Base-by-base conservation (phyloP, 1,140 invertebrate species). In the Macrosteles quadrilineatus region DNA sequence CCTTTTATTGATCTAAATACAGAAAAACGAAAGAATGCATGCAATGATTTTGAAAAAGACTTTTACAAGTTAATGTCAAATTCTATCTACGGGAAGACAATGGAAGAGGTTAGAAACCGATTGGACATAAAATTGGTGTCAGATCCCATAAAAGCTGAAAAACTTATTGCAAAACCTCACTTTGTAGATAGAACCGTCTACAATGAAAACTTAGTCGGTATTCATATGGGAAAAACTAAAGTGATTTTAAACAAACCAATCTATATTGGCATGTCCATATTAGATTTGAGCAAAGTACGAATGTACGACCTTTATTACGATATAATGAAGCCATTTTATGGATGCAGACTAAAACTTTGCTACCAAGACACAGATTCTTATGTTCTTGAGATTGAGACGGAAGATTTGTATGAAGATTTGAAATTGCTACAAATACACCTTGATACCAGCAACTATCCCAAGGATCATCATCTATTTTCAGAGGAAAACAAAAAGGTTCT, bases 31-130 rank as follows among this genome's bases (percentile, higher is more conserved):
- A 75, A 73, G 63, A 45, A 72, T 25, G 78, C 82, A 17, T 78
- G 53, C 43, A 80, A 76, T 62, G 76, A 74, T 21, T 83, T 83
- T 72, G 76, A 80, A 72, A 80, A 82, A 74, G 77, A 83, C 63
- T 78, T 81, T 62, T 84, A 70, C 67, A 85, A 84, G 75, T 69
- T 82, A 4, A 78, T 82, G 74, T 82, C 80, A 64, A 82, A 83
- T 70, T 50, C 74, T 4, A 73, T 80, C n/a, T 81, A 83, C 76
- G 81, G 83, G 81, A 83, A 76, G 14, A 82, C 77, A 4, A 79
- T 83, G 73, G 80, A 83, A 73, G 81, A 83, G 72, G 71, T 80
- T 12, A 63, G 76, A 40, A 79, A 78, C 66, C 69, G 77, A 65
- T 72, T 73, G 53, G 72, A 79, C 72, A 68, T 83, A 76, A 36